Conservation (phyloP, 2,888 invertebrate species). For the Oligia fasciuncula region DNA sequence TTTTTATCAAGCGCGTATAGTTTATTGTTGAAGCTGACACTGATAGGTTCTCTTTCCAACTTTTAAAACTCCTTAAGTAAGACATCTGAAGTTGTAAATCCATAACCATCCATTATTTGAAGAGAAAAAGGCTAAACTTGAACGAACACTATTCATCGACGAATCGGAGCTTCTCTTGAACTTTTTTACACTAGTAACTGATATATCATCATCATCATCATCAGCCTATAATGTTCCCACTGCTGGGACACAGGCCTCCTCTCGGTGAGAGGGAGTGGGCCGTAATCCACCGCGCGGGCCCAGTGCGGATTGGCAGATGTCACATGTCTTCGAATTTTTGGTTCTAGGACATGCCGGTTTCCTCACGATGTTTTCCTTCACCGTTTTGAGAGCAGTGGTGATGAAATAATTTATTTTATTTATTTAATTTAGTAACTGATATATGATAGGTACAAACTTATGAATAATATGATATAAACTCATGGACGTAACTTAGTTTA, state of each 20-base stretch:
- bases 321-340: no score
- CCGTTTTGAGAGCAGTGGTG: no score
- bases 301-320: no score
- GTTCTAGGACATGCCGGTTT: no score
- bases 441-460: background rate
- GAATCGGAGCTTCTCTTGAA: background rate
- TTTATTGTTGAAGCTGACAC: slow-evolving; percentile 36
- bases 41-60: slow-evolving; percentile 7
- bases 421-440: background rate
- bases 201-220: no score
- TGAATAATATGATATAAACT: background rate
- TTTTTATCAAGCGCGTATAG: slow-evolving; percentile 40
- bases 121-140: background rate
- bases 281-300: no score
- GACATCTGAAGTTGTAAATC: slow-evolving; percentile 8
- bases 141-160: slow-evolving; percentile 3
- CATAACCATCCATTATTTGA: slow-evolving; percentile 23
- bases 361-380: no score
- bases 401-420: no score
- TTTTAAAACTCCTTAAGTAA: background rate
- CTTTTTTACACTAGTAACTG: background rate
- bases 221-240: no score
- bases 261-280: no score
- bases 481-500: background rate
- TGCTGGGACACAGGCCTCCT: no score